Percentiles rank a stretch among this genome's conserved stretches.
phyloP scores from a whole-genome alignment of 2,113 vertebrate genomes.

The Camelus dromedarius region DNA sequence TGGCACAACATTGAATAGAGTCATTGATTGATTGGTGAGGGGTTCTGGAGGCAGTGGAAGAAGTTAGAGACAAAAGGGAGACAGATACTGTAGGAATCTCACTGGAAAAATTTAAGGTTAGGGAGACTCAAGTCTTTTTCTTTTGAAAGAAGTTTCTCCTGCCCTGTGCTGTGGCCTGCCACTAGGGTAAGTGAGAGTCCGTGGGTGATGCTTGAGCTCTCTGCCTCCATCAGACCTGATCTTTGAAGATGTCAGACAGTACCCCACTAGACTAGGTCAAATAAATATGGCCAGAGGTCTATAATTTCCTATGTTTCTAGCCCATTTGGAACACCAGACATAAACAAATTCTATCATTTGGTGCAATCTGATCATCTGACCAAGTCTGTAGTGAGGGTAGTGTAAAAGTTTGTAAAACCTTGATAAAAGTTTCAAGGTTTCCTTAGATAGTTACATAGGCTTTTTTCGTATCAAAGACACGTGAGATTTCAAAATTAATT shows the following conservation, averaged over 20 bases:
- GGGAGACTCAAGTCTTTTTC: background rate
- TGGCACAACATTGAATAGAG: background rate
- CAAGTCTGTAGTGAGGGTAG: background rate
- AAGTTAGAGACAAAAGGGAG: background rate
- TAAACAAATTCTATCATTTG: background rate
- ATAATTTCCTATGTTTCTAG: background rate
- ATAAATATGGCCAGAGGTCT: background rate
- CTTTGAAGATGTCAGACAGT: background rate
- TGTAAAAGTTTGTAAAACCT: no score
- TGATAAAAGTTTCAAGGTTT: background rate
- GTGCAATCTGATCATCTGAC: background rate
- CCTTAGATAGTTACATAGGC: background rate
- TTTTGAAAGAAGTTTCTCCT: conserved; percentile 1
- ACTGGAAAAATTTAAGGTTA: background rate
- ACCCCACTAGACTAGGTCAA: background rate
- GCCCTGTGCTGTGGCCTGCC: background rate
- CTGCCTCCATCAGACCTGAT: background rate
- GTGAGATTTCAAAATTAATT: background rate
- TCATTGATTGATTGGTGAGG: background rate
- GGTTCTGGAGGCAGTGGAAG: background rate
- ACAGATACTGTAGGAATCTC: background rate
- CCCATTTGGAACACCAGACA: background rate
- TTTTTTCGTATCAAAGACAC: background rate
- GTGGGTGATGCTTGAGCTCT: no score
- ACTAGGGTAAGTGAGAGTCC: background rate